These are phyloP conservation scores for Agelas oroides DNA, from an alignment of 37 sponge, comb jelly and placozoan genomes.

Conservation along the genomic window DNA sequence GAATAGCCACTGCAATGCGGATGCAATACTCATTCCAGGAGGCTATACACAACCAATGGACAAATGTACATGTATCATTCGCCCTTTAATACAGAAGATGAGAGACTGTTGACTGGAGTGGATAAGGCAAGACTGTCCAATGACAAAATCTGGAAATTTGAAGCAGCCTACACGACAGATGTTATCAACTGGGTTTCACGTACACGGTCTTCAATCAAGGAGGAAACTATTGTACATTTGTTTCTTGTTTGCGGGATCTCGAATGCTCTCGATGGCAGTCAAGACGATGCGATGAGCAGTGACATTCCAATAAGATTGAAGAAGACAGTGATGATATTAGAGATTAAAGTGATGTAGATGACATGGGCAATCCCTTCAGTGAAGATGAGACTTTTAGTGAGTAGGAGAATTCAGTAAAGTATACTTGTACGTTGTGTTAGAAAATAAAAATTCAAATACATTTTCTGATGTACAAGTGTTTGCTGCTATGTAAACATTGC, in stretches of 20 bases:
- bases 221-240: background rate
- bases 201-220: slow-evolving; percentile 3
- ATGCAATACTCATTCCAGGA: no score
- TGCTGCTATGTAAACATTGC: no score
- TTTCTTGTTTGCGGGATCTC: slow-evolving; percentile 33
- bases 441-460: no score
- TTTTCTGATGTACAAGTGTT: no score
- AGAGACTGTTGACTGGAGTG: slow-evolving; percentile 8
- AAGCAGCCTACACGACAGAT: slow-evolving; percentile 38
- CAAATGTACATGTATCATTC: background rate
- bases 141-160: background rate
- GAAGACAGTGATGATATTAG: background rate
- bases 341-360: no score
- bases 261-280: slow-evolving; percentile 1
- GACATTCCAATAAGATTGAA: background rate
- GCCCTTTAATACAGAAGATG: slow-evolving; percentile 14
- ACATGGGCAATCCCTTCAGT: no score
- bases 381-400: no score
- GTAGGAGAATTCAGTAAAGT: no score
- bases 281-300: background rate
- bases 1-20: no score
- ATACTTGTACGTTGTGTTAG: no score
- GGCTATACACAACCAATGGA: slow-evolving; percentile 58
- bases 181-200: slow-evolving; percentile 23
- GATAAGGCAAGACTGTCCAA: background rate